Conservation (phyloP, 2,113 vertebrate genomes). For the Thermophis baileyi region DNA sequence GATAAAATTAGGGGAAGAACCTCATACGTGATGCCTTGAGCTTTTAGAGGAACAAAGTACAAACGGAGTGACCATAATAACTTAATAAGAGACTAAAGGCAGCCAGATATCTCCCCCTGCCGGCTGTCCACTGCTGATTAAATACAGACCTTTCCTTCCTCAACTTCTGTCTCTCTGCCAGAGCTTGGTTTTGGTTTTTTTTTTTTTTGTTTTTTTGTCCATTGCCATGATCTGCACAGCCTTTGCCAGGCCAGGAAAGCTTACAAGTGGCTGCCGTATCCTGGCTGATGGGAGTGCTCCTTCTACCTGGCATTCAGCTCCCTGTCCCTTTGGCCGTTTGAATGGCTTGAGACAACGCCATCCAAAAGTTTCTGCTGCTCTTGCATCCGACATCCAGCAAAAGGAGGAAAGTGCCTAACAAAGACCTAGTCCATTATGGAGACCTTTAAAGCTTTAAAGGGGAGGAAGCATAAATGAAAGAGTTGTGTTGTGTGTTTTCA, state of each 20-base stretch:
- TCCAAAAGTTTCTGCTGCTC: neutral
- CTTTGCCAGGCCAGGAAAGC: neutral
- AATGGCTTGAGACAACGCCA: neutral
- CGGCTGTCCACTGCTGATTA: neutral
- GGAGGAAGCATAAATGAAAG: neutral
- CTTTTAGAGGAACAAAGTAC: neutral
- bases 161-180: neutral
- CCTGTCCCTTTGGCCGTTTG: neutral
- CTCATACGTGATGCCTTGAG: neutral
- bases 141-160: neutral
- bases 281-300: too few relatives aligned
- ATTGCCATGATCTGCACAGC: neutral
- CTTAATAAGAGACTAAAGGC: neutral
- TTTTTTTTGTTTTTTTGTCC: neutral
- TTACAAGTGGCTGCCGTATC: neutral
- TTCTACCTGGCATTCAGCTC: neutral
- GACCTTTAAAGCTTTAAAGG: neutral
- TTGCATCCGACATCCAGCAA: neutral
- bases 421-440: neutral
- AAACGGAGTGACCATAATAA: neutral
- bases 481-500: neutral
- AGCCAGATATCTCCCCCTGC: neutral
- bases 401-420: neutral
- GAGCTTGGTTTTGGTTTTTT: neutral
- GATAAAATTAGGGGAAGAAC: neutral